A percentile compares a stretch with the other conserved stretches of the same genome.
phyloP scores from a whole-genome alignment of 1,140 invertebrate genomes.

The Drepana arcuata region DNA sequence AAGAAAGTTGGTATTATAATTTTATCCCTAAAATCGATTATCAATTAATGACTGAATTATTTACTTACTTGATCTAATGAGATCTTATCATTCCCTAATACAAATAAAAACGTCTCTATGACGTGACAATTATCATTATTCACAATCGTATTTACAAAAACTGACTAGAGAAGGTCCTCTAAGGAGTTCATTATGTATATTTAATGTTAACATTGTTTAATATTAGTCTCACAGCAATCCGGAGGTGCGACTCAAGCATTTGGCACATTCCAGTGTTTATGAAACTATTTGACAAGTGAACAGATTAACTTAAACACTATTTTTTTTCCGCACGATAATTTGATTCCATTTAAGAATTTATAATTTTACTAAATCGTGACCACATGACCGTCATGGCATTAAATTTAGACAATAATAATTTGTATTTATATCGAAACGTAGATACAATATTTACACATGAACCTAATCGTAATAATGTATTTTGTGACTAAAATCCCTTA shows the following conservation, averaged over 20 bases:
- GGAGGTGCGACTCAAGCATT: conserved; percentile 45
- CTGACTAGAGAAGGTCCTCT: conserved; percentile 63
- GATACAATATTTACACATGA: conserved; percentile 59
- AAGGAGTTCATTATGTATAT: conserved; percentile 44
- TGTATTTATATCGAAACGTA: conserved; percentile 37
- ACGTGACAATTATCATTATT: conserved; percentile 62
- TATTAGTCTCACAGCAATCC: conserved; percentile 41
- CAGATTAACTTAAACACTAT: conserved; percentile 22
- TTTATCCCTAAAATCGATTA: conserved; percentile 63
- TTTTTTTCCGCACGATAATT: conserved; percentile 7
- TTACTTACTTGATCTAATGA: conserved; percentile 68
- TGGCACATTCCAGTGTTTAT: conserved; percentile 62
- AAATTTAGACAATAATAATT: conserved; percentile 21
- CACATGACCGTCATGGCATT: conserved; percentile 7
- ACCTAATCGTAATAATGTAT: conserved; percentile 27
- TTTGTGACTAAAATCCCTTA: conserved; percentile 57
- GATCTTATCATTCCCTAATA: conserved; percentile 64
- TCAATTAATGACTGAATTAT: conserved; percentile 66
- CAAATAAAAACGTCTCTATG: conserved; percentile 60
- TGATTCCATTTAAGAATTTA: no score
- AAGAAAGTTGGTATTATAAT: conserved; percentile 52
- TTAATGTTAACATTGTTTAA: conserved; percentile 43
- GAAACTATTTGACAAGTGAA: conserved; percentile 31
- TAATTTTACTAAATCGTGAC: conserved; percentile 27
- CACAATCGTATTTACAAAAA: conserved; percentile 67